phyloP scores from a whole-genome alignment of 1,140 invertebrate species.

The Papilio glaucus region DNA sequence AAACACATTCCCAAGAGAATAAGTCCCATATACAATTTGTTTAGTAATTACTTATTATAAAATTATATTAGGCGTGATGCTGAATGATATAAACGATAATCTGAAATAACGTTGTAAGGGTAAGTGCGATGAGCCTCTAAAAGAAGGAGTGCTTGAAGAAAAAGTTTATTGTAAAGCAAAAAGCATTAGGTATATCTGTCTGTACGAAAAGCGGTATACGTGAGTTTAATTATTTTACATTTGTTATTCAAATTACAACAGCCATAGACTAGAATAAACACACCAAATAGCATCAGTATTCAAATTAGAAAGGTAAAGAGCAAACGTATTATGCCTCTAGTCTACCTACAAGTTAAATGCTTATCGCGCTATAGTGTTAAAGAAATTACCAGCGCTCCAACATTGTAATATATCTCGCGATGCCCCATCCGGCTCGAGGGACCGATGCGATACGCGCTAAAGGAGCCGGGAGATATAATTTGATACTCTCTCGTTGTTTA shows the following conservation, averaged over 20 bases:
- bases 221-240: constrained; percentile 21
- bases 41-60: too few species aligned
- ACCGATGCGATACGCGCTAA: constrained; percentile 23
- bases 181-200: not conserved
- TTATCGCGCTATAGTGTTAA: constrained; percentile 3
- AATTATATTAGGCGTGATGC: too few species aligned
- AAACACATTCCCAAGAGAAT: too few species aligned
- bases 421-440: constrained; percentile 21
- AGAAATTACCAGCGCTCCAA: constrained; percentile 2
- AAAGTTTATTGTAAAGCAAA: not conserved
- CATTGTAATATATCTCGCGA: constrained; percentile 15
- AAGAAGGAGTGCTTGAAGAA: too few species aligned
- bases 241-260: constrained; percentile 18
- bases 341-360: not conserved
- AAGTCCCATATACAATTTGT: too few species aligned
- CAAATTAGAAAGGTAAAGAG: constrained; percentile 23
- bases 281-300: constrained; percentile 10
- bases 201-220: not conserved
- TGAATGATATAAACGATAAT: too few species aligned
- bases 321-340: constrained; percentile 4
- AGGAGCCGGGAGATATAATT: constrained; percentile 20
- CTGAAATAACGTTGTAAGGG: too few species aligned
- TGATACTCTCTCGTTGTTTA: constrained; percentile 29
- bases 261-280: constrained; percentile 18
- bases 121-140: too few species aligned